phyloP scores from a whole-genome alignment of 2,888 invertebrate species.

The Sipha maydis region DNA sequence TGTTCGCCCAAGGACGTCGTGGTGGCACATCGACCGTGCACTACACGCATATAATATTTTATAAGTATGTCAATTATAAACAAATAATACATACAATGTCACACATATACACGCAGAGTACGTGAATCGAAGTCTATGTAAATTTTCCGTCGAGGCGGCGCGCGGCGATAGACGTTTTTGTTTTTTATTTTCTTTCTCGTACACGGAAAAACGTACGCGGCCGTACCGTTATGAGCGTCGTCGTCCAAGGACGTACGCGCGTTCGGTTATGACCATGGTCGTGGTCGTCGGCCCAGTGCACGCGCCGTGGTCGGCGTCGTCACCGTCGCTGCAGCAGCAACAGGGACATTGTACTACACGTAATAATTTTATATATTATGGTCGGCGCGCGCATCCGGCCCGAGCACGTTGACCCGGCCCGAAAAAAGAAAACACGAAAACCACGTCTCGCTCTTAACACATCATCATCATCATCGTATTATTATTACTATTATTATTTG shows the following conservation, averaged over 20 bases:
- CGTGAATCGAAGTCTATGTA: background rate
- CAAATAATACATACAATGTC: background rate
- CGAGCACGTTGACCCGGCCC: background rate
- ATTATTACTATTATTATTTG: background rate
- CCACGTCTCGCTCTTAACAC: background rate
- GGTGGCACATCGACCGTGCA: background rate
- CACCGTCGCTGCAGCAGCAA: background rate
- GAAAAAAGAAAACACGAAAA: background rate
- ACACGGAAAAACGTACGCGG: conserved; percentile 9
- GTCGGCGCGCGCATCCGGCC: background rate
- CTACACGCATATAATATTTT: background rate
- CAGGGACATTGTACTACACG: background rate
- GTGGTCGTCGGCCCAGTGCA: background rate
- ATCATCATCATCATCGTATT: background rate
- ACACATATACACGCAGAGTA: too few relatives aligned
- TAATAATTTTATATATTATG: too few relatives aligned
- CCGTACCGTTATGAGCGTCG: conserved; percentile 22
- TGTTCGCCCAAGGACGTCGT: conserved; percentile 40
- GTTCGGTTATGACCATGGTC: background rate
- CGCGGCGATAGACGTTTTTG: background rate
- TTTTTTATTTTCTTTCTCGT: background rate
- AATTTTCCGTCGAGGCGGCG: background rate
- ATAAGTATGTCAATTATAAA: background rate
- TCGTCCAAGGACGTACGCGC: conserved; percentile 27
- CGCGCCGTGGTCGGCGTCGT: background rate